Evolutionary conservation across 2,888 invertebrate genomes (phyloP).

Genomic region (Epistrophe grossulariae): DNA sequence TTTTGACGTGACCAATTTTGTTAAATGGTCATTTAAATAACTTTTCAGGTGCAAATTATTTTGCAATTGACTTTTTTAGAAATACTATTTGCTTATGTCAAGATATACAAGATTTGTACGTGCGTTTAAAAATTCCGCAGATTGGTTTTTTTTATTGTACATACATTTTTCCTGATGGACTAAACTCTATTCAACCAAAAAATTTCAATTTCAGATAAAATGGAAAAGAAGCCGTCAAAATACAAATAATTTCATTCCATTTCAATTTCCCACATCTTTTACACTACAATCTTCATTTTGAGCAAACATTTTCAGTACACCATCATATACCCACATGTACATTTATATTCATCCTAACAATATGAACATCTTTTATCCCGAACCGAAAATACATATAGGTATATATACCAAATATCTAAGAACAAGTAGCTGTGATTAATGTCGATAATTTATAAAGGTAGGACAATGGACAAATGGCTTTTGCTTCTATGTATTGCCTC

Average conservation of each 20-base stretch:
- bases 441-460: constrained; percentile 72
- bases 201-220: constrained; percentile 1
- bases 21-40: too few species aligned
- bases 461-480: constrained; percentile 74
- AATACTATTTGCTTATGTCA: too few species aligned
- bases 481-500: constrained; percentile 30
- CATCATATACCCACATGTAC: neutral
- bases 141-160: too few species aligned
- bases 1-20: too few species aligned
- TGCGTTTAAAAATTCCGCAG: too few species aligned
- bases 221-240: neutral
- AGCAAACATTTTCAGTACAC: neutral
- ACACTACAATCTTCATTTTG: neutral
- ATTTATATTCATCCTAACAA: neutral
- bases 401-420: neutral
- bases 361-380: constrained; percentile 23
- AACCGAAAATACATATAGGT: constrained; percentile 1
- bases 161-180: too few species aligned
- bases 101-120: too few species aligned
- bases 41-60: too few species aligned
- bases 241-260: neutral
- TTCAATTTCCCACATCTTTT: neutral
- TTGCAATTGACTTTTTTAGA: too few species aligned
- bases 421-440: constrained; percentile 67
- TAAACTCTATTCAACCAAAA: too few species aligned